Evolutionary conservation across 2,888 invertebrate genomes (phyloP), one percentile per base, ranked within the genome.

Genomic region (Exocentrus adspersus): DNA sequence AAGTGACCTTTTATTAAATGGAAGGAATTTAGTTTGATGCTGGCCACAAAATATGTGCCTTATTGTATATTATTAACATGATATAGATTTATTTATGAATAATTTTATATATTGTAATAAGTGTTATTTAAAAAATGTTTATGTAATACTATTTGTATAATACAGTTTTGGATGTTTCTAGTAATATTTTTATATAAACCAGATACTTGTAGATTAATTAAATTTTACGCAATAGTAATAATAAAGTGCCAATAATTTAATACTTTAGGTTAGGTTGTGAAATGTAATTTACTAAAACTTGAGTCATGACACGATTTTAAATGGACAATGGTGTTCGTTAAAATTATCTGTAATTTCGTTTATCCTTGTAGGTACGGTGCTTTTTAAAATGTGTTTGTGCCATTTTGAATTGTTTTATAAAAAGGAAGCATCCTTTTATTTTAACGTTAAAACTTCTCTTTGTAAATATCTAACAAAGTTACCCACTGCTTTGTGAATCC

Each of bases 191-290:
- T 63, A 65, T 63, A 65, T 54, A 24, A 48, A 32, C 12, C 24
- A 54, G 43, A 28, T 43, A 43, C 17, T 54, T 54, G 41, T 53
- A 41, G 16, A 53, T 54, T 68, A 61, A 53, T 54, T 68, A 61
- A 65, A 65, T 65, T 65, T 61, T 63, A 61, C n/a, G n/a, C 62
- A 37, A n/a, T 48, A 48, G 14, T n/a, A n/a, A 14, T 50, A 58
- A 60, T 61, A 63, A 63, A 65, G 68, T 68, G 68, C 68, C 68
- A 68, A 68, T 68, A 65, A 57, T 68, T 59, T 59, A 62, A 19
- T 52, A 62, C 16, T 62, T 20, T 63, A 63, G 63, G 32, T 19
- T 63, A 62, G 20, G 50, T 24, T 17, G 7, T 43, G 54, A 14
- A 54, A 14, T 42, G 42, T 43, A 43, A 28, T 28, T 43, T 19